A percentile compares a stretch with the other conserved stretches of the same genome.
These are phyloP conservation scores for Rhabdornis inornatus DNA, from an alignment of 2,113 vertebrate genomes.

Conservation along the genomic window DNA sequence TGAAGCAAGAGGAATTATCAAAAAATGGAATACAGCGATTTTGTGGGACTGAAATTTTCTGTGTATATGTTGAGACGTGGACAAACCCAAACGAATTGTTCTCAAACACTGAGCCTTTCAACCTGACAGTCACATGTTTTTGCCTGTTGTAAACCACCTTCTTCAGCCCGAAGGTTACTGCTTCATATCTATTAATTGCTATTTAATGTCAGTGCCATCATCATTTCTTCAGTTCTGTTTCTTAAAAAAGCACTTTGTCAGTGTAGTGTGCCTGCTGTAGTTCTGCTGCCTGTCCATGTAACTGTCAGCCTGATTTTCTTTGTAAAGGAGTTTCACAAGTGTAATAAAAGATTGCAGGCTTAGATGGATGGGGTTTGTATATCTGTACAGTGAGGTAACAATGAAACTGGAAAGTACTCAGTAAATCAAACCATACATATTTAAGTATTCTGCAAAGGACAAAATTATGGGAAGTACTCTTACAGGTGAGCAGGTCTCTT, in stretches of 20 bases:
- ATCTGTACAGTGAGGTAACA: background rate
- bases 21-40: background rate
- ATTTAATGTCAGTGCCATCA: accelerated
- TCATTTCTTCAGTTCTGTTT: background rate
- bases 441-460: background rate
- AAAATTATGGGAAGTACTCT: background rate
- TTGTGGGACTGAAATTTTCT: background rate
- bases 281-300: background rate
- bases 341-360: background rate
- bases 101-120: background rate
- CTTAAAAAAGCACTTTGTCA: background rate
- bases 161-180: background rate
- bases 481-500: background rate
- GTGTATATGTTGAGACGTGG: background rate
- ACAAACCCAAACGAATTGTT: background rate
- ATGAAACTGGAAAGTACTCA: background rate
- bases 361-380: background rate
- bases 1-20: background rate
- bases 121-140: background rate
- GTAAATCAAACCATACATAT: background rate
- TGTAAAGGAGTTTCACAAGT: background rate
- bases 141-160: background rate
- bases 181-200: background rate
- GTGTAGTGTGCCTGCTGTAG: background rate
- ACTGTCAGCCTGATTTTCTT: background rate